These are phyloP conservation scores for Scartelaos histophorus DNA, from an alignment of 2,113 vertebrate species.

Conservation along the genomic window DNA sequence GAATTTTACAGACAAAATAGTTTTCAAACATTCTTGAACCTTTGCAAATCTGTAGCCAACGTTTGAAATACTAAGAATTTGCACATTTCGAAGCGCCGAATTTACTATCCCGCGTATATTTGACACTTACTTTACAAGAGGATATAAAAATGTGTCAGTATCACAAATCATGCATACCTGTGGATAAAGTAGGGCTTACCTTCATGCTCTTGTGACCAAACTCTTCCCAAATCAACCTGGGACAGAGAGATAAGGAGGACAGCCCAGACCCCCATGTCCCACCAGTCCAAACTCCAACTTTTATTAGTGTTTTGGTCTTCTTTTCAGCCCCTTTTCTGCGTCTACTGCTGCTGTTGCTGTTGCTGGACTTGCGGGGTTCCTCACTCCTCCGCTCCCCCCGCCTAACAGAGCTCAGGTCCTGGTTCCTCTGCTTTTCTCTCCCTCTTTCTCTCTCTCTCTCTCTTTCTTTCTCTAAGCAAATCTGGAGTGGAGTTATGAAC, in stretches of 20 bases:
- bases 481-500: slow-evolving; percentile 52
- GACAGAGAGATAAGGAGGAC: slow-evolving; percentile 79
- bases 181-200: slow-evolving; percentile 64
- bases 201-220: slow-evolving; percentile 69
- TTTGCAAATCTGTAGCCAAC: not conserved
- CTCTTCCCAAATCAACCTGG: slow-evolving; percentile 76
- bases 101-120: not conserved
- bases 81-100: slow-evolving; percentile 7
- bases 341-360: slow-evolving; percentile 16
- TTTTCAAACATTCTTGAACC: not conserved
- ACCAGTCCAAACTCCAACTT: slow-evolving; percentile 51
- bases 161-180: slow-evolving; percentile 20
- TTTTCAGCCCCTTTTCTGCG: slow-evolving; percentile 16
- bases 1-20: slow-evolving; percentile 6
- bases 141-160: not conserved
- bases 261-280: slow-evolving; percentile 77
- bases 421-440: slow-evolving; percentile 47
- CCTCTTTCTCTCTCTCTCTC: slow-evolving; percentile 16
- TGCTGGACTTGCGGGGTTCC: slow-evolving; percentile 36
- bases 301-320: slow-evolving; percentile 35
- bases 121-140: not conserved
- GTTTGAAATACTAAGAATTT: not conserved
- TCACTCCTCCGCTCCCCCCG: slow-evolving; percentile 61
- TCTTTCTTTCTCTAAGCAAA: slow-evolving; percentile 23
- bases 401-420: slow-evolving; percentile 40